phyloP scores from a whole-genome alignment of 2,888 invertebrate species.

The Meta bourneti region DNA sequence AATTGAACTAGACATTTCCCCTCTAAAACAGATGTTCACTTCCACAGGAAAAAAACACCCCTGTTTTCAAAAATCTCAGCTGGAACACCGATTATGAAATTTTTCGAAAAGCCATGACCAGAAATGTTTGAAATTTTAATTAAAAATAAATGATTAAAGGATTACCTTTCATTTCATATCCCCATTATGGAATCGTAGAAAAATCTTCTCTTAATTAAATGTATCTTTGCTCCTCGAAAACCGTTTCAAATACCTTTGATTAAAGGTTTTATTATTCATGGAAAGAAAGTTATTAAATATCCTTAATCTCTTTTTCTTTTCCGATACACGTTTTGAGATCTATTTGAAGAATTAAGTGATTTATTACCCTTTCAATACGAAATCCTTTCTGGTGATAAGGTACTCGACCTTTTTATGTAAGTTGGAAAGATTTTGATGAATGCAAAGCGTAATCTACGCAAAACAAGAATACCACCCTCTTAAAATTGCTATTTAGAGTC shows the following conservation, averaged over 20 bases:
- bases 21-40: background rate
- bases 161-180: background rate
- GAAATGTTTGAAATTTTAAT: constrained; percentile 23
- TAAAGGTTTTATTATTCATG: constrained; percentile 2
- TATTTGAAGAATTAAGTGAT: background rate
- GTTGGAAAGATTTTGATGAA: background rate
- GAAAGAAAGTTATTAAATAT: constrained; percentile 5
- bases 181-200: background rate
- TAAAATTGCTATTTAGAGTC: background rate
- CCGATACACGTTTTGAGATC: background rate
- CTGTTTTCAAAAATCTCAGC: background rate
- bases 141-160: constrained; percentile 14
- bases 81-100: background rate
- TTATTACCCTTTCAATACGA: background rate
- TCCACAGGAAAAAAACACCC: background rate
- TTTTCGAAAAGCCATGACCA: background rate
- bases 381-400: background rate
- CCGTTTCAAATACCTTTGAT: constrained; percentile 28
- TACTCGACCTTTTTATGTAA: background rate
- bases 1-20: background rate
- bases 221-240: background rate
- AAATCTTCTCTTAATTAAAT: constrained; percentile 13
- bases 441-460: background rate
- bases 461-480: background rate
- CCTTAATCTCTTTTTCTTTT: background rate